Base-by-base conservation (phyloP, 2,888 invertebrate genomes). In the Drosophila basisetae region DNA sequence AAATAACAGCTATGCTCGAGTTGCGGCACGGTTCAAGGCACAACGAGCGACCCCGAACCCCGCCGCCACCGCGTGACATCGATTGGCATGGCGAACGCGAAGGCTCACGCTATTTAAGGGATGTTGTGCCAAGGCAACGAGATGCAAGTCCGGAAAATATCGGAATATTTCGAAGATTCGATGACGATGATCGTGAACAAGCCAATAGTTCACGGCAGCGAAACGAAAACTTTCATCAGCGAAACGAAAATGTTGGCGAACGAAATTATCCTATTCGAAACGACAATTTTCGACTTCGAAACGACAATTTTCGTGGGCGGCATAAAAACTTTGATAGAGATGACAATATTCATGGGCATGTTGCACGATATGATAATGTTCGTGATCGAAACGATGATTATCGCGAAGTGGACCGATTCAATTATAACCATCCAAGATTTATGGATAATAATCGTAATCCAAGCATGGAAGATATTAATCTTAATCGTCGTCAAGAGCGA, bases 21-120 rank as follows among this genome's bases (percentile, higher is more conserved):
- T n/a, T 33, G 9, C 28, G 30, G 0, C 22, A 22, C 7, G 22
- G 47, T 13, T 6, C 22, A 56, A 2, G n/a, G 9, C 30, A 9
- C n/a, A 41, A 25, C n/a, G 49, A 56, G 13, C 67, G 58, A 0
- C 73, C 76, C 1, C 54, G 39, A 6, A 76, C 88, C 6, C 76
- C 80, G n/a, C 63, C 83, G 22, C 82, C 85, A 9, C 82, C 88
- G 9, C 61, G 71, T 28, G 60, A 84, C 49, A 77, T 85, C 7
- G 55, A 84, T 56, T 86, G 84, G 82, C 66, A 75, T 65, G 62
- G 28, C 25, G 56, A 33, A 18, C 55, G 50, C 4, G 50, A 61
- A 10, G 16, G 10, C 28, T 53, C 65, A 7, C 22, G 3, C 4
- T 28, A 13, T 10, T 41, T 13, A 1, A 25, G 62, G 41, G 41